These are phyloP conservation scores for Ornithoptera priamus DNA, from an alignment of 2,888 invertebrate genomes.

Conservation along the genomic window DNA sequence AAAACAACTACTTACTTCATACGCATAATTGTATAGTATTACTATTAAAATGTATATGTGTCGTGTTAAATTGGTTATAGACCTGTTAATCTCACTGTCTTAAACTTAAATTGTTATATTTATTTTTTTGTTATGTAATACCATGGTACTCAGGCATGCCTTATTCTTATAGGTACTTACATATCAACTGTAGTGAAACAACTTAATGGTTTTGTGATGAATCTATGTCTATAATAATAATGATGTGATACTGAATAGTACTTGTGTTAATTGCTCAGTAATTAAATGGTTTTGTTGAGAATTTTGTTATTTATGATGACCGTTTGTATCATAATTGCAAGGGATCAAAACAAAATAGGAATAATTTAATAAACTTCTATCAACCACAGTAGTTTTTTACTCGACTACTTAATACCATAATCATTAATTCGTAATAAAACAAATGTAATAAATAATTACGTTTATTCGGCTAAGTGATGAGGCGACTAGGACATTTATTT, in stretches of 20 bases:
- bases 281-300: slow-evolving; percentile 3
- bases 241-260: slow-evolving; percentile 9
- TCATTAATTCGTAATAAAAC: too few relatives aligned
- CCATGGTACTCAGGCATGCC: slow-evolving; percentile 9
- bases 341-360: slow-evolving; percentile 5
- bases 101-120: not conserved
- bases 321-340: not conserved
- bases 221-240: not conserved
- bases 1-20: too few relatives aligned
- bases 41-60: not conserved
- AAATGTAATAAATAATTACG: too few relatives aligned
- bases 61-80: not conserved
- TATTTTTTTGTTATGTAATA: not conserved
- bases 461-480: too few relatives aligned
- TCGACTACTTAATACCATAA: not conserved
- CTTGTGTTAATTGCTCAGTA: slow-evolving; percentile 26
- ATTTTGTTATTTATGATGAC: slow-evolving; percentile 9
- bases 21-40: not conserved
- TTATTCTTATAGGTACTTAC: slow-evolving; percentile 15
- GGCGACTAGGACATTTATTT: too few relatives aligned
- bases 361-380: slow-evolving; percentile 13
- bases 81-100: not conserved
- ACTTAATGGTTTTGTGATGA: not conserved
- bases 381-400: not conserved
- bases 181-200: slow-evolving; percentile 15